Evolutionary conservation across 2,113 vertebrate genomes (phyloP).

Genomic region (Crocuta crocuta): DNA sequence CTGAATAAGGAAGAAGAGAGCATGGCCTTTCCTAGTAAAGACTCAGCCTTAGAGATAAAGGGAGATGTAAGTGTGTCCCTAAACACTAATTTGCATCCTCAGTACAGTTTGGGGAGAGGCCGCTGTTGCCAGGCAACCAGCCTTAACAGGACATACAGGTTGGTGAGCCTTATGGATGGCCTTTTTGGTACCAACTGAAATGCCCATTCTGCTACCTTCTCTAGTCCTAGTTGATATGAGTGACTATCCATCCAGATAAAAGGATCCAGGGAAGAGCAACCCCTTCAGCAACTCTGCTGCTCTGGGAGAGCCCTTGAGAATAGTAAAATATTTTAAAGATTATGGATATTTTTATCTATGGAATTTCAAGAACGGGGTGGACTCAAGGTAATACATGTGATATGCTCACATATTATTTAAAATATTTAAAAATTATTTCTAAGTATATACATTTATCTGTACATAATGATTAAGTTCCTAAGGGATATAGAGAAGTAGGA

Average conservation of each 20-base stretch:
- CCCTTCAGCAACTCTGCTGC: background rate
- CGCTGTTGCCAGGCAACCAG: background rate
- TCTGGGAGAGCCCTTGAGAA: background rate
- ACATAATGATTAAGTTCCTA: background rate
- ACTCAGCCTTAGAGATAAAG: background rate
- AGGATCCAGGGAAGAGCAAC: background rate
- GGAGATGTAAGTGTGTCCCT: background rate
- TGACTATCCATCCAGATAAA: background rate
- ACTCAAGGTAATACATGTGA: background rate
- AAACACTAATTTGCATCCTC: background rate
- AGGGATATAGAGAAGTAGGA: background rate
- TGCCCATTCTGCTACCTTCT: background rate
- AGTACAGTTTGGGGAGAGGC: background rate
- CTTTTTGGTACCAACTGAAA: background rate
- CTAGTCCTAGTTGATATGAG: background rate
- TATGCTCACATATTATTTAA: background rate
- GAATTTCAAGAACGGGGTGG: background rate
- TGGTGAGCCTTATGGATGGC: background rate
- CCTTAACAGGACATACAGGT: background rate
- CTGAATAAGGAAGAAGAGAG: background rate
- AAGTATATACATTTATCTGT: background rate
- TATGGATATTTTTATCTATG: background rate
- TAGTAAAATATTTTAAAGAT: background rate
- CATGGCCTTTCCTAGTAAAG: background rate
- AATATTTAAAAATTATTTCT: background rate